Evolutionary conservation across 2,113 vertebrate genomes (phyloP).

Genomic region (Scatophagus argus): DNA sequence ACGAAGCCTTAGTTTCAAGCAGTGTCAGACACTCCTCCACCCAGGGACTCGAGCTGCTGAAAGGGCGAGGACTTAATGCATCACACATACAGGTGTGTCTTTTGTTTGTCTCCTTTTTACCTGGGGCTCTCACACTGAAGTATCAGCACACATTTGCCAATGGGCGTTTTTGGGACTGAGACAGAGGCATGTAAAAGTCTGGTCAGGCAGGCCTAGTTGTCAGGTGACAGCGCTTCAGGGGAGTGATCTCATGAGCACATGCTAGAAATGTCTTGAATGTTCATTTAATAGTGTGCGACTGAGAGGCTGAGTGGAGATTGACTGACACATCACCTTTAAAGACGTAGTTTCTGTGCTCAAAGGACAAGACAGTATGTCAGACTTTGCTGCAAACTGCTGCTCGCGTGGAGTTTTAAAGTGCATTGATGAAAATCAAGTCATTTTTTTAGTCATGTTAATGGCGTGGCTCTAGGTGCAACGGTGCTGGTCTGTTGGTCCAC

Average conservation of each 20-base stretch:
- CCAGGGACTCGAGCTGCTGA: not conserved
- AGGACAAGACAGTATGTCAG: not conserved
- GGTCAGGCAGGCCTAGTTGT: not conserved
- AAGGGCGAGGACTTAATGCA: slow-evolving; percentile 40
- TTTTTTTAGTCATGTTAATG: not conserved
- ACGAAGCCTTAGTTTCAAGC: slow-evolving; percentile 13
- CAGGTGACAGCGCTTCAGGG: not conserved
- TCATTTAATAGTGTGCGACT: slow-evolving; percentile 5
- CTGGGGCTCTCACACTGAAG: not conserved
- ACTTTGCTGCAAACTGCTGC: not conserved
- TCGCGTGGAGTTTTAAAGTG: not conserved
- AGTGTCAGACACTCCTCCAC: not conserved
- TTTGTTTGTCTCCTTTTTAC: slow-evolving; percentile 46
- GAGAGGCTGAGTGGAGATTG: slow-evolving; percentile 9
- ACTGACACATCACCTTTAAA: slow-evolving; percentile 11
- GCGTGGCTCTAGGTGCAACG: not conserved
- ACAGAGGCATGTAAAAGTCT: not conserved
- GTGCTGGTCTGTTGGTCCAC: too few relatives aligned
- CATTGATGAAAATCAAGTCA: not conserved
- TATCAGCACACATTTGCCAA: not conserved
- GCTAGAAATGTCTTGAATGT: not conserved
- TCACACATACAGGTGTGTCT: slow-evolving; percentile 35
- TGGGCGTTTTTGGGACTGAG: not conserved
- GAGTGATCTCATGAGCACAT: not conserved
- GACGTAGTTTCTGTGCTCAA: not conserved